Conservation (phyloP, 2,888 invertebrate genomes). For the Hemaris fuciformis region DNA sequence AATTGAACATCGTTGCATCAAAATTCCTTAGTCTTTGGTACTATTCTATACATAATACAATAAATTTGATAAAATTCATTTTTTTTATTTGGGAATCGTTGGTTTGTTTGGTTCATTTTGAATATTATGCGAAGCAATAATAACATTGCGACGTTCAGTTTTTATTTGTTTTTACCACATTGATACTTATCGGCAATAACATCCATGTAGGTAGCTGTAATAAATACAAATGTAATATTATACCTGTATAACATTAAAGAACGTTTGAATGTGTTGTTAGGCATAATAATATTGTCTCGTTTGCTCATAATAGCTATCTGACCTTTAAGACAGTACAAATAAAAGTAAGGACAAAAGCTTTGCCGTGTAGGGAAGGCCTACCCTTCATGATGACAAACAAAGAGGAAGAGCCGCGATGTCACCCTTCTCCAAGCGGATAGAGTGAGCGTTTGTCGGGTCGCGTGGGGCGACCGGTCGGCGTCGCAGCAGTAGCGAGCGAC, state of each 20-base stretch:
- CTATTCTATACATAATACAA: conserved; percentile 15
- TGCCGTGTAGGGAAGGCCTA: conserved; percentile 49
- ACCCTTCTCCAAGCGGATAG: conserved; percentile 68
- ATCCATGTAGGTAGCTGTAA: background rate
- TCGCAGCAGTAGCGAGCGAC: conserved; percentile 68
- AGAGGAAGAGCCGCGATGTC: conserved; percentile 69
- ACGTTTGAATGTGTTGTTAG: background rate
- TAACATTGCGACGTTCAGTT: background rate
- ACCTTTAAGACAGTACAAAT: conserved; percentile 29
- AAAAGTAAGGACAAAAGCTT: conserved; percentile 37
- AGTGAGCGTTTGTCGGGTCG: conserved; percentile 49
- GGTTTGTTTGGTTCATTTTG: background rate
- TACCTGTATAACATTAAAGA: background rate
- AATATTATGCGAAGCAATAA: background rate
- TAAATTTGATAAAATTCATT: background rate
- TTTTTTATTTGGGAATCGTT: background rate
- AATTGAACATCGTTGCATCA: conserved; percentile 32
- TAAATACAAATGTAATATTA: background rate
- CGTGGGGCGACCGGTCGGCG: conserved; percentile 52
- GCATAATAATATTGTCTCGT: background rate
- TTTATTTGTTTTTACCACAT: background rate
- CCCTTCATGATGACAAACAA: conserved; percentile 61
- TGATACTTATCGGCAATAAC: background rate
- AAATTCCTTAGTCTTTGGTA: conserved; percentile 33
- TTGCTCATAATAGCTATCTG: conserved; percentile 16